A percentile compares a stretch with the other conserved stretches of the same genome.
These are phyloP conservation scores for Eciton burchellii DNA, from an alignment of 1,140 invertebrate species.

Conservation along the genomic window DNA sequence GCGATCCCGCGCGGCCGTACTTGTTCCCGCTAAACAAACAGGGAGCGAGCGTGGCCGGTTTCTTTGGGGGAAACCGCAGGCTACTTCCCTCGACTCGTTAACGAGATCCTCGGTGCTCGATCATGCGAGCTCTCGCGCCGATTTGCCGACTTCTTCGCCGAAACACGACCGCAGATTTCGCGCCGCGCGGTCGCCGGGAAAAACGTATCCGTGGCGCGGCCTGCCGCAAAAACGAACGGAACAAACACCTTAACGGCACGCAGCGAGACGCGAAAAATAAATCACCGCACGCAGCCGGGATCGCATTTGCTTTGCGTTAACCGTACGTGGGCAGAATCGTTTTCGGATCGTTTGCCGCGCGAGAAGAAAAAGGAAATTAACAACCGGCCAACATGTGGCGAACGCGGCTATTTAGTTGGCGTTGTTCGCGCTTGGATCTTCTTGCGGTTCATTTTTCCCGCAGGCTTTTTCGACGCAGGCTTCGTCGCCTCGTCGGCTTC, in stretches of 20 bases:
- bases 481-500: not conserved
- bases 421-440: constrained; percentile 16
- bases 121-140: constrained; percentile 68
- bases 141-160: constrained; percentile 68
- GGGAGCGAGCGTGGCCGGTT: constrained; percentile 66
- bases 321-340: constrained; percentile 40
- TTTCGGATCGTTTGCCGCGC: constrained; percentile 43
- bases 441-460: constrained; percentile 4
- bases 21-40: constrained; percentile 74
- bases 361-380: constrained; percentile 56
- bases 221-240: constrained; percentile 45
- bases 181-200: constrained; percentile 50
- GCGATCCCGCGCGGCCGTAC: constrained; percentile 9
- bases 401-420: constrained; percentile 30
- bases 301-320: constrained; percentile 57
- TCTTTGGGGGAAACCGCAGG: constrained; percentile 73
- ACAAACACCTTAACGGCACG: constrained; percentile 45
- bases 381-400: constrained; percentile 30
- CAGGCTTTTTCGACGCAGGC: too few species aligned
- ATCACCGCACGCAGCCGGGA: constrained; percentile 38
- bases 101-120: constrained; percentile 73
- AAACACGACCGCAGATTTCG: constrained; percentile 68
- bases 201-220: constrained; percentile 60
- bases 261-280: constrained; percentile 49
- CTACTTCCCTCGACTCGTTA: constrained; percentile 70